Percentiles rank a stretch among this genome's conserved stretches.
Evolutionary conservation across 2,113 vertebrate species (phyloP).

Genomic region (Arizona elegans): DNA sequence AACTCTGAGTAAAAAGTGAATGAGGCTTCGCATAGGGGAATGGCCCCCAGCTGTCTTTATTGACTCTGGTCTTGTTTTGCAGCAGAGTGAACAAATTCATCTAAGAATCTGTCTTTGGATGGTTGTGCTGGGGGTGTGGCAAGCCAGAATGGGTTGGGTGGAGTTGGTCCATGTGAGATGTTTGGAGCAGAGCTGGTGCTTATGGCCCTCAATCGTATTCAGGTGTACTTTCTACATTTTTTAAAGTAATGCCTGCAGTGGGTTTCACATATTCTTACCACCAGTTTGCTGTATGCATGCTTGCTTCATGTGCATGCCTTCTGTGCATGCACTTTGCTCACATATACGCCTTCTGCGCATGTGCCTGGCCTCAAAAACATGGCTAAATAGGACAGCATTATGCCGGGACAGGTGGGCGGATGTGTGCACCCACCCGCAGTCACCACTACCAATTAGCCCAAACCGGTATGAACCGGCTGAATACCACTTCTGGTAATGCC

Average conservation of each 20-base stretch:
- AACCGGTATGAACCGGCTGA: too few species aligned
- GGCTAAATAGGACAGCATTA: too few species aligned
- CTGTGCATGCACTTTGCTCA: too few species aligned
- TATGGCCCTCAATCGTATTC: not conserved
- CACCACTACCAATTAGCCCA: too few species aligned
- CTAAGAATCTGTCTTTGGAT: not conserved
- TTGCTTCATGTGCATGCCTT: too few species aligned
- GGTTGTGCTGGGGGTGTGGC: not conserved
- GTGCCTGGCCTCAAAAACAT: too few species aligned
- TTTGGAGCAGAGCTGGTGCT: not conserved
- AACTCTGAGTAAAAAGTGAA: not conserved
- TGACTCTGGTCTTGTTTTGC: not conserved
- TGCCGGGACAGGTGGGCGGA: fast-evolving
- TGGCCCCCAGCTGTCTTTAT: not conserved
- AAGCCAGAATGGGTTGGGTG: not conserved
- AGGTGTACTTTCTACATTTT: not conserved
- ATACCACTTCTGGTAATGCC: not conserved
- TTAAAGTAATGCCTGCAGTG: not conserved
- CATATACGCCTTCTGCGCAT: too few species aligned
- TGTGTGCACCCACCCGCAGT: too few species aligned
- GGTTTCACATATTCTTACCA: too few species aligned
- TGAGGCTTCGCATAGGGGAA: not conserved
- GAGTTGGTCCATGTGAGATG: not conserved
- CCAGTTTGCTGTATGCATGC: too few species aligned
- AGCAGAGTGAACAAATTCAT: not conserved